Evolutionary conservation across 35 echinoderm and acorn worm species (phyloP).

Genomic region (Chiridota heheva): DNA sequence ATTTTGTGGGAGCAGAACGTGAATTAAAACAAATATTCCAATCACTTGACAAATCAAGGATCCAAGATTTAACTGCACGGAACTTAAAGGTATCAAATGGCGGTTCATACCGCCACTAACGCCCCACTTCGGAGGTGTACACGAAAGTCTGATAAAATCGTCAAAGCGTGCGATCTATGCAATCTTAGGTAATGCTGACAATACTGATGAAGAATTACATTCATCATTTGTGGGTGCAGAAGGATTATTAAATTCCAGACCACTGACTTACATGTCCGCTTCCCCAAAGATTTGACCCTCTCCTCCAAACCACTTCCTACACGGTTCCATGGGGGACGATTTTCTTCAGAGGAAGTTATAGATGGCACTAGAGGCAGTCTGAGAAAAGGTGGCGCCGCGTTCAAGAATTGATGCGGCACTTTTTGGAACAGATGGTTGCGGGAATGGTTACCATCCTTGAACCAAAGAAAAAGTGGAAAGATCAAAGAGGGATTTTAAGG

Average conservation of each 20-base stretch:
- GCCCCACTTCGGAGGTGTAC: not conserved
- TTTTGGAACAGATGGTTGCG: not conserved
- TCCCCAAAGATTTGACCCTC: not conserved
- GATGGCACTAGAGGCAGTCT: constrained; percentile 8
- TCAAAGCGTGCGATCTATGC: constrained; percentile 10
- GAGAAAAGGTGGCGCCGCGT: constrained; percentile 30
- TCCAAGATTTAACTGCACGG: constrained; percentile 10
- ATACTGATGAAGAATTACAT: constrained; percentile 39
- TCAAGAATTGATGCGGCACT: constrained; percentile 32
- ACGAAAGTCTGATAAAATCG: not conserved
- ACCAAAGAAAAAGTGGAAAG: constrained; percentile 20
- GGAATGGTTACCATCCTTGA: too few species aligned
- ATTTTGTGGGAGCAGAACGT: constrained; percentile 35
- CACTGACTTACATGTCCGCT: constrained; percentile 17
- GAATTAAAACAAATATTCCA: constrained; percentile 25
- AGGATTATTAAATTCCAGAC: constrained; percentile 32
- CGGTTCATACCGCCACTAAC: not conserved
- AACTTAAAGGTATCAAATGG: constrained; percentile 23
- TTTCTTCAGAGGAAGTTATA: constrained; percentile 21
- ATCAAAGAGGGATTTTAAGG: not conserved
- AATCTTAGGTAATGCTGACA: not conserved
- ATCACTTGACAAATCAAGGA: not conserved
- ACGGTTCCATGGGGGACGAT: constrained; percentile 25
- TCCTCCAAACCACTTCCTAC: constrained; percentile 49
- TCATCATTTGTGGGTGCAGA: constrained; percentile 37